Evolutionary conservation across 2,888 invertebrate species (phyloP), one percentile per base, ranked within the genome.

Genomic region (Esperia sulphurella): DNA sequence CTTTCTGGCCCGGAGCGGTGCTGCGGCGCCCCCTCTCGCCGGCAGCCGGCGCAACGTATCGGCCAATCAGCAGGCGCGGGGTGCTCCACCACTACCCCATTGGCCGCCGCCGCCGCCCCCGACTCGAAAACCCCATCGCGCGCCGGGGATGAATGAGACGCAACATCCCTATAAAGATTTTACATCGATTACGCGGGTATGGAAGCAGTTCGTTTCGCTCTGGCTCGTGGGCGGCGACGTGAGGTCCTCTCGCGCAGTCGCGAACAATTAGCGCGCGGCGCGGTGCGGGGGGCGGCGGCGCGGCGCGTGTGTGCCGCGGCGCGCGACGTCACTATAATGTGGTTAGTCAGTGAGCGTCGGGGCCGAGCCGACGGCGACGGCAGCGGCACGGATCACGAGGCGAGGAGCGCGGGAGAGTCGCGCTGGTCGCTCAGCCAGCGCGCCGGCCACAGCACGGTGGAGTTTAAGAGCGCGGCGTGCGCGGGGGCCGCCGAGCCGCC

Each of bases 391-490:
- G 83, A 85, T 57, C 82, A 81, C 80, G 86, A 85, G 49, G 58
- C 63, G 51, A 71, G 83, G 61, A 75, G 79, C 79, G 83, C 76
- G 78, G 79, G 78, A 69, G 80, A 82, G 68, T 72, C 76, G 82
- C 83, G 85, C 85, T 83, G 83, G 81, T 74, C 83, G 80, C 77
- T 83, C 64, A 75, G 83, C 80, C 83, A 79, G 73, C 83, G 82
- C 72, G 69, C 79, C 80, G 33, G 83, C 83, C 92, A 91, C 94
- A 90, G 92, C 94, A 94, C 93, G 93, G 94, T 93, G 95, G 95
- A 93, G 93, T 95, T 94, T 94, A 95, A 94, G 91, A 93, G 93
- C 89, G 92, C 92, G 81, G 93, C 93, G 91, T 94, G 89, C 89
- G 91, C 83, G 91, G 88, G 87, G 87, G 91, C 90, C 86, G 76